Conservation (phyloP, 2,888 invertebrate species). For the Trichopria drosophilae region DNA sequence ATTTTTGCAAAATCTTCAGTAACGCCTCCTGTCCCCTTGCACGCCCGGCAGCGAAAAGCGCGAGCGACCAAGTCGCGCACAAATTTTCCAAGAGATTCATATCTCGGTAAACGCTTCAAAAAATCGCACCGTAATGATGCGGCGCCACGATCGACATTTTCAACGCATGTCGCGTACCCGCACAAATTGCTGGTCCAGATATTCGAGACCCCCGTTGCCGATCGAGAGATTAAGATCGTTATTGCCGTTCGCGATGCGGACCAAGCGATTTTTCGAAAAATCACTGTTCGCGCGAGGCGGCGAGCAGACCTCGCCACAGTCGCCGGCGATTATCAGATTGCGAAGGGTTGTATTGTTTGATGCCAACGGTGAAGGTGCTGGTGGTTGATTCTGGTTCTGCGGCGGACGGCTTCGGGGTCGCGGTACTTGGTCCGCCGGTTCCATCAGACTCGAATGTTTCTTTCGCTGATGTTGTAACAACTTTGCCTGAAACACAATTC, state of each 20-base stretch:
- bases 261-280: conserved; percentile 32
- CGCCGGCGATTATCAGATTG: neutral
- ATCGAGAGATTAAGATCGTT: conserved; percentile 43
- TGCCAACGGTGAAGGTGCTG: conserved; percentile 36
- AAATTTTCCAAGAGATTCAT: conserved; percentile 53
- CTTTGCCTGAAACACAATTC: conserved; percentile 60
- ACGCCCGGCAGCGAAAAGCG: conserved; percentile 35
- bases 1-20: conserved; percentile 26
- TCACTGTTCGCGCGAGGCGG: conserved; percentile 2
- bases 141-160: conserved; percentile 35
- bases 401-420: conserved; percentile 52
- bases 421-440: conserved; percentile 55
- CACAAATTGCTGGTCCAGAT: conserved; percentile 49
- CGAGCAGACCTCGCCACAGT: neutral
- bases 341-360: neutral
- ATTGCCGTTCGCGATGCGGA: neutral
- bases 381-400: conserved; percentile 50
- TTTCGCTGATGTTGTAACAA: conserved; percentile 71
- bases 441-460: conserved; percentile 63
- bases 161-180: conserved; percentile 57
- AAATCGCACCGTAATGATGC: conserved; percentile 30
- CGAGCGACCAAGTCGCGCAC: conserved; percentile 47
- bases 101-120: conserved; percentile 50
- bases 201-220: conserved; percentile 45
- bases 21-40: conserved; percentile 25